A percentile compares a stretch with the other conserved stretches of the same genome.
Evolutionary conservation across 2,797 vertebrate genomes (phyloP).

Genomic region (Rhynchotus rufescens): DNA sequence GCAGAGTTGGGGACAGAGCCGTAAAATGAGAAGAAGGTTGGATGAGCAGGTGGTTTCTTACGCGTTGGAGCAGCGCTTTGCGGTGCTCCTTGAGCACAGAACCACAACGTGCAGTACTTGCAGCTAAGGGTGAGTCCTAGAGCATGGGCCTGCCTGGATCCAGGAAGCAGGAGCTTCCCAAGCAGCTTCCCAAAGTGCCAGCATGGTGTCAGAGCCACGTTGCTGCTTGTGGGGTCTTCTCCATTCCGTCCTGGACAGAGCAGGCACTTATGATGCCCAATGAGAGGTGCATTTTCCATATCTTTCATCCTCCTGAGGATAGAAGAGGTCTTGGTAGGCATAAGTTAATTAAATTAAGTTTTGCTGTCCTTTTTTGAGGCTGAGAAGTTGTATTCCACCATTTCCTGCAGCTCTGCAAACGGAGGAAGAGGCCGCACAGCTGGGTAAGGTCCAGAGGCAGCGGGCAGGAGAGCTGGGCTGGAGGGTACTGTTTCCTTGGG

Average conservation of each 20-base stretch:
- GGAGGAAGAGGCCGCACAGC: background rate
- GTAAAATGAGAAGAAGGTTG: background rate
- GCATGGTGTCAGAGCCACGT: background rate
- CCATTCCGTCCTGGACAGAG: too few species aligned
- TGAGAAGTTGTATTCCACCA: background rate
- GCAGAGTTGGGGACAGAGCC: background rate
- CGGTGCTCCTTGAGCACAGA: background rate
- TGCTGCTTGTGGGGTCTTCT: background rate
- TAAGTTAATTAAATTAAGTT: slow-evolving; percentile 46
- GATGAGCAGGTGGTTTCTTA: background rate
- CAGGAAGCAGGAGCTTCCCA: background rate
- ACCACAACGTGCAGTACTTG: background rate
- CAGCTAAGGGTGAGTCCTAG: background rate
- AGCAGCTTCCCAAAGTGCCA: background rate
- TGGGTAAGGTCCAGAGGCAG: background rate
- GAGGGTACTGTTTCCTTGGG: background rate
- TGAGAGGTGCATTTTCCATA: slow-evolving; percentile 19
- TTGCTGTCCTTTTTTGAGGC: background rate
- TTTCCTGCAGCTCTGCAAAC: slow-evolving; percentile 22
- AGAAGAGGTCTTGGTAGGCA: slow-evolving; percentile 10
- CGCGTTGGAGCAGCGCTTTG: background rate
- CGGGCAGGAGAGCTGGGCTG: background rate
- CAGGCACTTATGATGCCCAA: background rate
- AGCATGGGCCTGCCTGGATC: fast-evolving
- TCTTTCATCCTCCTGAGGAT: slow-evolving; percentile 58